These are phyloP conservation scores for Aspidapion aeneum DNA, from an alignment of 2,888 invertebrate species.

Conservation along the genomic window DNA sequence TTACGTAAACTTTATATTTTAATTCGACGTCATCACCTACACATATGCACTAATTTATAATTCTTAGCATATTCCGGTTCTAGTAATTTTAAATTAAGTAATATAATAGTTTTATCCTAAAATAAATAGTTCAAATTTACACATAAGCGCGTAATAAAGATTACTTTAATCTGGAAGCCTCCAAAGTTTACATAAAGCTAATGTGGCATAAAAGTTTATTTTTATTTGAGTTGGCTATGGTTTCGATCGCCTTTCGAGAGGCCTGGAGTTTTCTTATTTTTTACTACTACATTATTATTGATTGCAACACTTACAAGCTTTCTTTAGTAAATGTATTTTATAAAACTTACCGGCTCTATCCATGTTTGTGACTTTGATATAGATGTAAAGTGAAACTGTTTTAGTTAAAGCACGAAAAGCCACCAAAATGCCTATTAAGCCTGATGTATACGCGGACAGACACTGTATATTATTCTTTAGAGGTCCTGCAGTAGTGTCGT, in stretches of 20 bases:
- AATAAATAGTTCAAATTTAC: neutral
- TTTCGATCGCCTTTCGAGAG: neutral
- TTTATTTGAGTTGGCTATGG: neutral
- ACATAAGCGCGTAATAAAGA: constrained; percentile 2
- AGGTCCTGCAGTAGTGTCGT: constrained; percentile 41
- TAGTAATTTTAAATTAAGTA: too few species aligned
- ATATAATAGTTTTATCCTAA: too few species aligned
- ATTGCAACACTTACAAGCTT: neutral
- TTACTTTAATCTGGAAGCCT: constrained; percentile 2
- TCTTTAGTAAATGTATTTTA: neutral
- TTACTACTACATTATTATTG: neutral
- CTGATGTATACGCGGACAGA: constrained; percentile 34
- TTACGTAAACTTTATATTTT: too few species aligned
- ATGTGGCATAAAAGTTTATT: neutral
- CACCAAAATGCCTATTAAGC: constrained; percentile 7
- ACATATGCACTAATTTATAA: too few species aligned
- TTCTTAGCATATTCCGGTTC: too few species aligned
- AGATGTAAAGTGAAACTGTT: neutral
- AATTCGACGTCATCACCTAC: too few species aligned
- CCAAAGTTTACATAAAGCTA: neutral
- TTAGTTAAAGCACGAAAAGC: constrained; percentile 14
- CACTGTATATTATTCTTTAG: constrained; percentile 34
- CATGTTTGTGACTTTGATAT: neutral
- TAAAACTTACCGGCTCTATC: neutral
- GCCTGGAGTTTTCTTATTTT: neutral